Base-by-base conservation (phyloP, 2,888 invertebrate species). In the Apamea monoglypha region DNA sequence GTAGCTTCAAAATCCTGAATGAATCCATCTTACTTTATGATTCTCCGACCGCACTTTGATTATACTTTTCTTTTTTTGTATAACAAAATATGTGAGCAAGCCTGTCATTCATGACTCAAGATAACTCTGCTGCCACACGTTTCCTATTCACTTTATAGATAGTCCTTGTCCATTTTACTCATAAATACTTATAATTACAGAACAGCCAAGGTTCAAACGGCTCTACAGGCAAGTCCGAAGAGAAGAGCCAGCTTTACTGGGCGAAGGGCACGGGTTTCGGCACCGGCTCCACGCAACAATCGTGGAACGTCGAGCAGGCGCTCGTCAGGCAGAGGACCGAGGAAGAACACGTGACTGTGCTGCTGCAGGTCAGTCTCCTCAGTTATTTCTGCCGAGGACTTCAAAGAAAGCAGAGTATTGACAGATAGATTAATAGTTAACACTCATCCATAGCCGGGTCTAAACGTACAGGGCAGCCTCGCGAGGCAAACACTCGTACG, bases 291-390 rank as follows among this genome's bases (percentile, higher is more conserved):
- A 99, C 99, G 21, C 98, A 98, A 86, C 99, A 99, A 94, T 99
- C 99, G 69, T 99, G 99, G 99, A 99, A 99, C 95, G 99, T 99
- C 61, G 99, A 99, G 92, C 99, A 99, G 93, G 99, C 99, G n/a
- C 95, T 99, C 74, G 95, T 98, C 85, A 97, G 99, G 21, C 99
- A 99, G 94, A 98, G 98, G 82, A 98, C 98, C 82, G 99, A 99
- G 95, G 99, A 99, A 93, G 99, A 99, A 92, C 99, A 99, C 93
- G 99, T 99, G 7, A 99, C 99, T 0, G 98, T 98, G 81, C 94
- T 99, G 74, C 93, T 99, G 64, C 97, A 98, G 95, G 97, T 97
- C 29, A 69, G 66, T 25, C 8, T 8, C 8, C 32, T 32, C 8
- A 2, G 29, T 50, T 16, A 32, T 32, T 16, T 70, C 50, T 47